phyloP scores from a whole-genome alignment of 2,797 vertebrate species.

The Rhinogobio ventralis region DNA sequence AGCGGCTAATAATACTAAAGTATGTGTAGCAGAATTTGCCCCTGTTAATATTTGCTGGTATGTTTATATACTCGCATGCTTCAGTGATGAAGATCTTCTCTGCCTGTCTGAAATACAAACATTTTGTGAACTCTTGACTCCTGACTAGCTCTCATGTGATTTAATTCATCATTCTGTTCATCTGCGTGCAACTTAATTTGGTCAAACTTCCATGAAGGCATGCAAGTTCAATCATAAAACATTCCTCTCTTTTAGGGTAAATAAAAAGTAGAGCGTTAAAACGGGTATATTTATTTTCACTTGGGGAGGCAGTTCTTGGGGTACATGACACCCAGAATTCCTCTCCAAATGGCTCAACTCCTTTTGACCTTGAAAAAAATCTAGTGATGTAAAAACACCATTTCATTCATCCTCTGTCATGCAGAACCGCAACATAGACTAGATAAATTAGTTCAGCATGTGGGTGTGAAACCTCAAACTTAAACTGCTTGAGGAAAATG shows the following conservation, averaged over 20 bases:
- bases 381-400: not conserved
- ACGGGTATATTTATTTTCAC: slow-evolving; percentile 14
- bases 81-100: slow-evolving; percentile 14
- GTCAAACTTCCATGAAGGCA: slow-evolving; percentile 24
- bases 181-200: slow-evolving; percentile 2
- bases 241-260: slow-evolving; percentile 11
- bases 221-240: not conserved
- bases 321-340: not conserved
- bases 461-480: slow-evolving; percentile 17
- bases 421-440: not conserved
- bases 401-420: not conserved
- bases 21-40: slow-evolving; percentile 30
- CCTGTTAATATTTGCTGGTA: slow-evolving; percentile 22
- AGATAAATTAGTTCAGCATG: slow-evolving; percentile 26
- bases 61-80: slow-evolving; percentile 28
- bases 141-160: slow-evolving; percentile 39
- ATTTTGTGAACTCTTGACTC: slow-evolving; percentile 44
- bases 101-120: slow-evolving; percentile 32
- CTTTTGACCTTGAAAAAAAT: slow-evolving; percentile 14
- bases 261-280: slow-evolving; percentile 4
- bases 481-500: slow-evolving; percentile 23
- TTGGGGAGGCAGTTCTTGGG: not conserved
- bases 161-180: slow-evolving; percentile 30
- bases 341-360: not conserved
- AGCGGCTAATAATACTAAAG: not conserved